Evolutionary conservation across 2,797 vertebrate species (phyloP).

Genomic region (Tadarida brasiliensis): DNA sequence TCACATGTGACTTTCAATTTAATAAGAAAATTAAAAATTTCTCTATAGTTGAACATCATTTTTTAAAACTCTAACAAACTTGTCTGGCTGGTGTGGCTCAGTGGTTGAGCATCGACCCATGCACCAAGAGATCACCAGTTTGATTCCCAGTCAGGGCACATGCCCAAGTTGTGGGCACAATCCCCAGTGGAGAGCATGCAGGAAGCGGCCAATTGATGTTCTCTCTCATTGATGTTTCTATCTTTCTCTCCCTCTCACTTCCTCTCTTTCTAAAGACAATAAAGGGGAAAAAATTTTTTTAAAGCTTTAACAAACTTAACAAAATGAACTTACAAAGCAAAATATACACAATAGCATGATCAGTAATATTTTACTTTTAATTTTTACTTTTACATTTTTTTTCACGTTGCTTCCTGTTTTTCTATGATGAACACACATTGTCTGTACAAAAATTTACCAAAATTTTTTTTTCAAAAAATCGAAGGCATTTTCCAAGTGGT

Average conservation of each 20-base stretch:
- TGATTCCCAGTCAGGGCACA: too few relatives aligned
- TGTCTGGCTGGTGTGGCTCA: neutral
- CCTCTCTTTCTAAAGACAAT: too few relatives aligned
- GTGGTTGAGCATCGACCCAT: too few relatives aligned
- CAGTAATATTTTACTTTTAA: neutral
- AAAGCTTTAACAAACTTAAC: neutral
- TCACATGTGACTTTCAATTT: neutral
- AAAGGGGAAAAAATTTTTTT: too few relatives aligned
- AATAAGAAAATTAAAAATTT: neutral
- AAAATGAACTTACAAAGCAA: constrained; percentile 17
- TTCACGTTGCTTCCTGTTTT: neutral
- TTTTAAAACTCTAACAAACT: neutral
- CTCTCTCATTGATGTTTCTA: too few relatives aligned
- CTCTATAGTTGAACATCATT: neutral
- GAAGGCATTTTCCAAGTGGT: constrained; percentile 48
- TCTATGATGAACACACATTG: neutral
- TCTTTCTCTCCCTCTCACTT: too few relatives aligned
- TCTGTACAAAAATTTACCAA: neutral
- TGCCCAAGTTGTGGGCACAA: too few relatives aligned
- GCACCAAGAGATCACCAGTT: too few relatives aligned
- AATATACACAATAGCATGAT: neutral
- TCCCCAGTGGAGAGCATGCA: too few relatives aligned
- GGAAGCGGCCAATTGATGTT: too few relatives aligned
- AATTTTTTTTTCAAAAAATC: neutral
- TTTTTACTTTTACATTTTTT: neutral